phyloP scores from a whole-genome alignment of 2,797 vertebrate species.

The Sebastolobus altivelis region DNA sequence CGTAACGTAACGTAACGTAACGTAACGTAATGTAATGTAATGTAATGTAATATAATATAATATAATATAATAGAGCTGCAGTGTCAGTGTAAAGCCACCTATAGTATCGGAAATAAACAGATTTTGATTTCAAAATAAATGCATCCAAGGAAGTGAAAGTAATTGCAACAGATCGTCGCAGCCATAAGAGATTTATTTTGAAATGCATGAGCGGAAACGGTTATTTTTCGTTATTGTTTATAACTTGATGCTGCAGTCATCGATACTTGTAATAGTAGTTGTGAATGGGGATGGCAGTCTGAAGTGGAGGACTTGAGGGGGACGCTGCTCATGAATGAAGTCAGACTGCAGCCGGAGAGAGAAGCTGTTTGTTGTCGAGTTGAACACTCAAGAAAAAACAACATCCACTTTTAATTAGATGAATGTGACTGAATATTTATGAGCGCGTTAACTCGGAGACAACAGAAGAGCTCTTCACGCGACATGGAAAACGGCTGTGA shows the following conservation, averaged over 20 bases:
- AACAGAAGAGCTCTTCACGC: constrained; percentile 1
- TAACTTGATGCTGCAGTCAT: constrained; percentile 4
- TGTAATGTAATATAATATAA: not conserved
- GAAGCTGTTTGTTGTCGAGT: not conserved
- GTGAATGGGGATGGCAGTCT: constrained; percentile 58
- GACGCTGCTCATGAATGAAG: constrained; percentile 52
- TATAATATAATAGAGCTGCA: too few relatives aligned
- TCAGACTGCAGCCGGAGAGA: constrained; percentile 34
- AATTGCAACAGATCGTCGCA: too few relatives aligned
- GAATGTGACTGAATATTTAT: not conserved
- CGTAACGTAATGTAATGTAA: not conserved
- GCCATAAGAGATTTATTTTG: constrained; percentile 45
- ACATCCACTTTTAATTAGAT: not conserved
- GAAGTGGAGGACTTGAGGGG: constrained; percentile 1
- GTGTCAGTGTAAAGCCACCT: not conserved
- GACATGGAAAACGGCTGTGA: constrained; percentile 57
- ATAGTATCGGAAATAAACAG: not conserved
- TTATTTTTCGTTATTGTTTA: fast-evolving
- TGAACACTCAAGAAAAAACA: not conserved
- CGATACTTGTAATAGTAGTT: constrained; percentile 26
- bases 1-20: too few relatives aligned
- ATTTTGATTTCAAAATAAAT: constrained; percentile 29
- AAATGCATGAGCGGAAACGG: not conserved
- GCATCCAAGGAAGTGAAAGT: not conserved
- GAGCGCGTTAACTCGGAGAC: not conserved